phyloP scores from a whole-genome alignment of 2,888 invertebrate genomes.

The Coremacera marginata region DNA sequence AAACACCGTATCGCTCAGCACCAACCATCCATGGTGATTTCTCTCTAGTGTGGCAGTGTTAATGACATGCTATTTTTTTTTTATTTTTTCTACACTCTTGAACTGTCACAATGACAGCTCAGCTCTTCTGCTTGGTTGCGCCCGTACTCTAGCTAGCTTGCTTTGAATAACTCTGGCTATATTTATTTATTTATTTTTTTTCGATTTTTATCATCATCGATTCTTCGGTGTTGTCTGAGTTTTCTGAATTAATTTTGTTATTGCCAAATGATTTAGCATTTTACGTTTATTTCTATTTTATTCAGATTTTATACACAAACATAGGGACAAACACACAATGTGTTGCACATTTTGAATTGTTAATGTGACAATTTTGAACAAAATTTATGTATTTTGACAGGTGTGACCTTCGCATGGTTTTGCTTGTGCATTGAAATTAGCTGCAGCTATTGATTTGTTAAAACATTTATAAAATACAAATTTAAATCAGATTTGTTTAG shows the following conservation, averaged over 20 bases:
- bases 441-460: too few species aligned
- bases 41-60: neutral
- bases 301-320: neutral
- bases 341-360: neutral
- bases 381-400: constrained; percentile 30
- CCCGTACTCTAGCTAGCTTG: neutral
- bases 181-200: constrained; percentile 8
- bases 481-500: too few species aligned
- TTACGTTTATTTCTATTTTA: neutral
- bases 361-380: neutral
- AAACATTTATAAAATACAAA: too few species aligned
- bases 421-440: neutral
- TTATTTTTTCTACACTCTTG: neutral
- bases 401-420: constrained; percentile 31
- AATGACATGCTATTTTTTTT: constrained; percentile 25
- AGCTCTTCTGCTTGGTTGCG: neutral
- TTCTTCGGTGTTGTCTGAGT: neutral
- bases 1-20: too few species aligned
- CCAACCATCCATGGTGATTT: too few species aligned
- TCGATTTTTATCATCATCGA: constrained; percentile 15
- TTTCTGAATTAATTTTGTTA: constrained; percentile 28
- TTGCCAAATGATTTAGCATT: constrained; percentile 47
- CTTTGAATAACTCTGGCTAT: constrained; percentile 44
- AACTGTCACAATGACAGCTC: neutral
- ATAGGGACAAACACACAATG: neutral